Conservation (phyloP, 2,797 vertebrate genomes). For the Meriones psammophilus region DNA sequence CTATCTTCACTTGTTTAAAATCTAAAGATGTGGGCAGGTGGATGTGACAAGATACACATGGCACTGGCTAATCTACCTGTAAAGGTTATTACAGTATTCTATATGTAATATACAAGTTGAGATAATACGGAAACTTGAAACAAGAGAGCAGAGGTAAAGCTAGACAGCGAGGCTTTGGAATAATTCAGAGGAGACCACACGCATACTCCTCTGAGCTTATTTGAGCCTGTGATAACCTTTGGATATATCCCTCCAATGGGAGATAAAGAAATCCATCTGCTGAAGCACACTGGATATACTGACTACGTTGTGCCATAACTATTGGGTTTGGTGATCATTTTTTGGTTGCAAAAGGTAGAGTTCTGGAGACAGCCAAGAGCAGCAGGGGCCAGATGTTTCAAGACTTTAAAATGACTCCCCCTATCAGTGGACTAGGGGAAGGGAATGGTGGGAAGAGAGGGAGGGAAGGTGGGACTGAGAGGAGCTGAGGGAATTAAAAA, state of each 20-base stretch:
- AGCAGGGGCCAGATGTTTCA: constrained; percentile 9
- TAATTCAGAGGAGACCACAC: constrained; percentile 69
- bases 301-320: constrained; percentile 37
- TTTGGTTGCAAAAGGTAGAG: neutral
- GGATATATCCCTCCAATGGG: constrained; percentile 60
- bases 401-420: neutral
- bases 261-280: constrained; percentile 58
- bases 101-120: neutral
- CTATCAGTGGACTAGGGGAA: no score
- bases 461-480: no score
- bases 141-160: constrained; percentile 14
- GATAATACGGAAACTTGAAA: constrained; percentile 3
- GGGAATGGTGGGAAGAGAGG: neutral
- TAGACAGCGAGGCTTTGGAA: constrained; percentile 48
- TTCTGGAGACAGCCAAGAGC: neutral
- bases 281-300: constrained; percentile 59
- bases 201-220: constrained; percentile 64
- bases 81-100: neutral
- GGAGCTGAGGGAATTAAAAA: no score
- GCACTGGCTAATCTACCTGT: neutral
- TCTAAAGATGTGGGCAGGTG: neutral
- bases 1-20: constrained; percentile 40
- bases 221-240: constrained; percentile 76
- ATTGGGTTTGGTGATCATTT: constrained; percentile 63
- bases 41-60: neutral